Evolutionary conservation across 2,888 invertebrate species (phyloP), one percentile per base, ranked within the genome.

Genomic region (Pandemis corylana): DNA sequence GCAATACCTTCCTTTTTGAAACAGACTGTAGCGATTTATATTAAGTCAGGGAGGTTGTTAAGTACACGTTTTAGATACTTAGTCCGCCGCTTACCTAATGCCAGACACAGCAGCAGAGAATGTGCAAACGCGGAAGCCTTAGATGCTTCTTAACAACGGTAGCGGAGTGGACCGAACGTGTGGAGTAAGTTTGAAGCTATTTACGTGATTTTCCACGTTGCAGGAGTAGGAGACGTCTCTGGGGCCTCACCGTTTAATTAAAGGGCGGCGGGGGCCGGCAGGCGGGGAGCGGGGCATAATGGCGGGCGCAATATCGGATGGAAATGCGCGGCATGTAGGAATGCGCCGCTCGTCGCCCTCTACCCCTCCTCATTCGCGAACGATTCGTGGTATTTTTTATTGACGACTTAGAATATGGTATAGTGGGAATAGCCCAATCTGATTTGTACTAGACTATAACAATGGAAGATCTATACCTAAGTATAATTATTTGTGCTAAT

Each of bases 291-390:
- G 89, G 87, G 93, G 92, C 89, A 94, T 94, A 93, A 94, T 94
- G 92, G 93, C 93, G 92, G 59, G 92, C 93, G 94, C 94, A 94
- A 94, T 94, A 94, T 94, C 92, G 93, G 93, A 94, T 94, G 93
- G 93, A 94, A 94, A 94, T 94, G 94, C 92, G 92, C 92, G 94
- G 94, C 93, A 94, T 94, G 94, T 93, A 92, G 94, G 94, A 94
- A 94, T 94, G 93, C 92, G 93, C 92, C 92, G 89, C 90, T 87
- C 91, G 89, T 91, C 90, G 84, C 81, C 71, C 75, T 71, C 77
- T 81, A 79, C 92, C 90, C 90, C 90, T 89, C 87, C 88, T 90
- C 89, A 91, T 89, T 91, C 90, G 91, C 89, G 89, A 93, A 89
- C 93, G 89, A 94, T 93, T 92, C 92, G 88, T 91, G 94, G 93